Conservation (phyloP, 2,113 vertebrate species). For the Thalassoma bifasciatum region DNA sequence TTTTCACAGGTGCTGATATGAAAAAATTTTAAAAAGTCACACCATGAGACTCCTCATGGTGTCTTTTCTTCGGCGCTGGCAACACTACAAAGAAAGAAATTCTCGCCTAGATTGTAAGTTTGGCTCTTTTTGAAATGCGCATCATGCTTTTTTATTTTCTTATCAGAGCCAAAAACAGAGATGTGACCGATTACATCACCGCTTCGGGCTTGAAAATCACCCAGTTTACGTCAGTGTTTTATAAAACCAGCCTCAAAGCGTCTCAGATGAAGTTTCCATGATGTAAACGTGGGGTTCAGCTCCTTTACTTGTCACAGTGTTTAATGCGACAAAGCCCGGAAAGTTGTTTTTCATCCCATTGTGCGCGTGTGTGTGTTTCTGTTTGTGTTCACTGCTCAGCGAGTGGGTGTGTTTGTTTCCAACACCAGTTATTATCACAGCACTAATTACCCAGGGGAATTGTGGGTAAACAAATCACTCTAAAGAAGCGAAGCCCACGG, state of each 20-base stretch:
- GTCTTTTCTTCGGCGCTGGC: not conserved
- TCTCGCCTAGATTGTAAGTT: not conserved
- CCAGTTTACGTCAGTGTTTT: too few species aligned
- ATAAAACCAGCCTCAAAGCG: too few species aligned
- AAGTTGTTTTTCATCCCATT: constrained; percentile 43
- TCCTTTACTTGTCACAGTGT: not conserved
- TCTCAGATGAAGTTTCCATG: too few species aligned
- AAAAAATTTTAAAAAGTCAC: not conserved
- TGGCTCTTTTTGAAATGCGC: not conserved
- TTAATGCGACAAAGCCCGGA: constrained; percentile 30
- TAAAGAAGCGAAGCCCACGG: constrained; percentile 61
- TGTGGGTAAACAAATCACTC: constrained; percentile 78
- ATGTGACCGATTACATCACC: too few species aligned
- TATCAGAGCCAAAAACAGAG: not conserved
- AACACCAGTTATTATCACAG: constrained; percentile 77
- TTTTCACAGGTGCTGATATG: too few species aligned
- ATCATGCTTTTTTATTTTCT: not conserved
- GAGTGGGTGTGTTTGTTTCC: constrained; percentile 76
- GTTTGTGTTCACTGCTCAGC: constrained; percentile 44
- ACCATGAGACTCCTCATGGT: not conserved
- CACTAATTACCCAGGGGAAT: constrained; percentile 76
- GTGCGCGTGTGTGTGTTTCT: constrained; percentile 16
- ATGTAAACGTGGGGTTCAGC: too few species aligned
- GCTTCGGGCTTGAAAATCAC: too few species aligned
- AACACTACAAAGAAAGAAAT: not conserved